A percentile compares a stretch with the other conserved stretches of the same genome.
Conservation (phyloP, 2,888 invertebrate genomes). For the Thumatha senex region DNA sequence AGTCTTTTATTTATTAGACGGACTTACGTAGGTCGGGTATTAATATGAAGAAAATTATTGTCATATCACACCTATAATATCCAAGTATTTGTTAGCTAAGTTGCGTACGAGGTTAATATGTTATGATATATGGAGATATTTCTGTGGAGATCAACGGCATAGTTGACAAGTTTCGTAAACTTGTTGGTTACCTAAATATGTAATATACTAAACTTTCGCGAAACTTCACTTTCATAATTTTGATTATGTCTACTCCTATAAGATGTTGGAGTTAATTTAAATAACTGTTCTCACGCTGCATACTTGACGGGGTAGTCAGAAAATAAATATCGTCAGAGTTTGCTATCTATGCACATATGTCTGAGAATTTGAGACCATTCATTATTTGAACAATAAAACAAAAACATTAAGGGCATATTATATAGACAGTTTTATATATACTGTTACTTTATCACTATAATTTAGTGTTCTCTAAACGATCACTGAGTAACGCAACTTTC, state of each 20-base stretch:
- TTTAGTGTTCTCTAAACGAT: no score
- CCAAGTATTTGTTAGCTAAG: neutral
- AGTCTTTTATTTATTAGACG: conserved; percentile 32
- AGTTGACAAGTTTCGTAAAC: conserved; percentile 2
- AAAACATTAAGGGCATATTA: no score
- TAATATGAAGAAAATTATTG: conserved; percentile 26
- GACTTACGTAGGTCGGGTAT: conserved; percentile 18
- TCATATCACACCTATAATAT: conserved; percentile 6
- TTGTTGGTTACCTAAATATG: neutral
- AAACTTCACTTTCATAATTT: neutral
- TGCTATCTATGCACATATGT: no score
- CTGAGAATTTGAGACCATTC: no score
- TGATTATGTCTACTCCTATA: neutral
- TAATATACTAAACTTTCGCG: neutral
- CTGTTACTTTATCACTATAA: no score
- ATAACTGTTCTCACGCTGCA: no score
- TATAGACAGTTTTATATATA: no score
- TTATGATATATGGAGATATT: conserved; percentile 7
- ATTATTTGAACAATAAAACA: no score
- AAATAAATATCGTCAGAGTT: no score
- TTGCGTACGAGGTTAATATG: conserved; percentile 7
- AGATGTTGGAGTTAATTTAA: no score
- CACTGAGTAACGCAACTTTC: no score
- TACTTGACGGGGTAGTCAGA: no score
- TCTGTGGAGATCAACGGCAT: neutral